Base-by-base conservation (phyloP, 2,888 invertebrate species). In the Chouioia cunea region DNA sequence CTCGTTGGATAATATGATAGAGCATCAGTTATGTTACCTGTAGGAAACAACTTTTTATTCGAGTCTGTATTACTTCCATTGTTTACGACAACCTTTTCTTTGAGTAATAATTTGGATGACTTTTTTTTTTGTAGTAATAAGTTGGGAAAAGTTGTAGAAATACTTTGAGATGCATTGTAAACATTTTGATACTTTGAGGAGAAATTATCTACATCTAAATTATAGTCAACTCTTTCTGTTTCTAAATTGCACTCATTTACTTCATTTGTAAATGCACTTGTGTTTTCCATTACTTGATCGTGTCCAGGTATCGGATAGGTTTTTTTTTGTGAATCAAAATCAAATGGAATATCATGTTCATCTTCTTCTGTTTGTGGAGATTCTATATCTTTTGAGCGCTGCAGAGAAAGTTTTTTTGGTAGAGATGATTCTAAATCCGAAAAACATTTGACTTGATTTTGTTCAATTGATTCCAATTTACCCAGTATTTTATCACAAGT, bases 1-100 rank as follows among this genome's bases (percentile, higher is more conserved):
- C 91, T 92, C 1, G 92, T 92, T 1, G 94, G 94, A 83, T 95
- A 95, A 78, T 93, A 95, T 0, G 93, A 92, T 8, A 95, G 86
- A 15, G 93, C 93, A 82, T 95, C 94, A 0, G 93, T 94, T 23
- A 95, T 89, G 71, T 87, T 84, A 43, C 92, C 91, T 1, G 91
- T 89, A 50, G 93, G 92, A 79, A 92, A 93, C 86, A 90, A 91
- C 44, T 90, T 88, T 67, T 92, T 88, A 79, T 91, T 90, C 85
- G 90, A 88, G 1, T 89, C 88, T 50, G 87, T 87, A 86, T 92
- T 92, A 79, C 91, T 91, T 16, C 87, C 88, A 64, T 92, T 92
- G 78, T 92, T 6, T 87, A 74, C 91, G 89, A 80, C 90, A 81
- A 88, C 1, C 1, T 36, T 87, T 74, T 91, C 91, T 67, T 86